Evolutionary conservation across 2,797 vertebrate species (phyloP), one percentile per base, ranked within the genome.

Genomic region (Geotrypetes seraphini): DNA sequence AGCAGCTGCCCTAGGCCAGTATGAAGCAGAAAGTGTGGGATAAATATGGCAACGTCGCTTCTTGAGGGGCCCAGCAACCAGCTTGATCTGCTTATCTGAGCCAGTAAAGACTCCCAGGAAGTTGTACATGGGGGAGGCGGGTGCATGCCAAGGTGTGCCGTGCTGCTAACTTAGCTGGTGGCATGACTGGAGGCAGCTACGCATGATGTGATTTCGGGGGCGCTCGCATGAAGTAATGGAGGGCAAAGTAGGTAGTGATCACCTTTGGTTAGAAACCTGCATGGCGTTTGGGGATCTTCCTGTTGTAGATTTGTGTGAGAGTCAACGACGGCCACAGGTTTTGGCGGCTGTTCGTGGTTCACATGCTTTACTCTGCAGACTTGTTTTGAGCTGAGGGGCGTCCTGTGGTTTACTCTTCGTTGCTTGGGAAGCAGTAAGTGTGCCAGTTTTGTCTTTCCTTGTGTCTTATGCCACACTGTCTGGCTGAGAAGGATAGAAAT

Each of bases 1-100:
- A n/a, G n/a, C n/a, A n/a, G n/a, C n/a, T n/a, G n/a, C n/a, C n/a
- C n/a, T n/a, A n/a, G n/a, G n/a, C n/a, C 87, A 84, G 86, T 88
- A 90, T 81, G 87, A 88, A 83, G 81, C 57, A 83, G 82, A 78
- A 74, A 81, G 79, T 71, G 79, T 79, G 49, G 82, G 83, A 78
- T 83, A 69, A 93, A 93, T 87, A 97, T 97, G 93, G 92, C 93
- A 90, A 89, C 90, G 82, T 90, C 89, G 63, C 81, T 92, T 82
- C 89, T 94, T 84, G 91, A 91, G 83, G 91, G 89, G 63, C 88
- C 89, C 79, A 90, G 85, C 54, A 97, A 95, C 72, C 93, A 97
- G 78, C 90, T 97, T 69, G 93, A 97, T 76, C 74, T 97, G 64
- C 93, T 97, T 64, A 97, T 97, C 73, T 82, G 89, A 69, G 93